Evolutionary conservation across 2,113 vertebrate species (phyloP).

Genomic region (Dromas ardeola): DNA sequence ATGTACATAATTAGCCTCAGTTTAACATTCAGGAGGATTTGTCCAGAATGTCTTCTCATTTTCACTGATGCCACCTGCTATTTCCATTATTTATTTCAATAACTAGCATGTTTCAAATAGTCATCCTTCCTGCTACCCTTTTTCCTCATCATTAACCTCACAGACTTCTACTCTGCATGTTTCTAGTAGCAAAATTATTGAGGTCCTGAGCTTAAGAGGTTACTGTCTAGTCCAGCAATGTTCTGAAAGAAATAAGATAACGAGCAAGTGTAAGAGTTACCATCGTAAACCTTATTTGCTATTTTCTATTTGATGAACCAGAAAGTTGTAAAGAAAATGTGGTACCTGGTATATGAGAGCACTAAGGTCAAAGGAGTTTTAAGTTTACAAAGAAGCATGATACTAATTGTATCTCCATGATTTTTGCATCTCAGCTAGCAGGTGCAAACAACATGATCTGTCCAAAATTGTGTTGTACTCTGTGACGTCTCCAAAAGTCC

Average conservation of each 20-base stretch:
- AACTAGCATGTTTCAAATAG: background rate
- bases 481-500: background rate
- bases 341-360: background rate
- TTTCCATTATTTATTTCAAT: conserved; percentile 24
- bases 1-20: background rate
- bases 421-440: background rate
- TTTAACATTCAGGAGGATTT: background rate
- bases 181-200: background rate
- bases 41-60: background rate
- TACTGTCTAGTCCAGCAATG: background rate
- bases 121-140: background rate
- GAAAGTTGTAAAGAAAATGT: background rate
- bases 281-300: background rate
- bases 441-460: background rate
- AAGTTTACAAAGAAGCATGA: background rate
- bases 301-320: background rate
- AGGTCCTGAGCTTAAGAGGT: background rate
- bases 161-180: background rate
- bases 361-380: background rate
- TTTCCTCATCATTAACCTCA: conserved; percentile 26
- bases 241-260: background rate
- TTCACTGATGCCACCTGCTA: background rate
- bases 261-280: background rate
- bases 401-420: background rate
- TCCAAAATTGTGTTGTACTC: background rate